Conservation (phyloP, 35 echinoderm and acorn worm species). For the Heliocidaris tuberculata region DNA sequence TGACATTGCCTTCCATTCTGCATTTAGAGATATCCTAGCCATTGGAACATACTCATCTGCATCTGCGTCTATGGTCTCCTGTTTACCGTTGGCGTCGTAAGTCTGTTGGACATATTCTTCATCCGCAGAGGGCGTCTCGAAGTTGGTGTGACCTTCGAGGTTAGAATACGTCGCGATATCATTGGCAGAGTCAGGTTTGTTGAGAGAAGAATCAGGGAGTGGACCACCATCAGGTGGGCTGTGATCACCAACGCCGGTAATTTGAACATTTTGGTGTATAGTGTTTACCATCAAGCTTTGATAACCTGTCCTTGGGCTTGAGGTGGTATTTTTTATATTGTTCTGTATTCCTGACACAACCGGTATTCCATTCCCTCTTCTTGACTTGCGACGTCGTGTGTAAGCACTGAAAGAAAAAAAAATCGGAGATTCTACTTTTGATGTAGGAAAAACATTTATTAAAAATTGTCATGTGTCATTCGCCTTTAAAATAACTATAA, state of each 20-base stretch:
- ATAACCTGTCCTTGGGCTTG: neutral
- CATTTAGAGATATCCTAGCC: neutral
- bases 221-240: neutral
- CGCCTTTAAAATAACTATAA: too few species aligned
- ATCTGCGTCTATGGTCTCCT: neutral
- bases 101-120: neutral
- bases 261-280: neutral
- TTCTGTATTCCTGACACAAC: neutral
- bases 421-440: too few species aligned
- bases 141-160: neutral
- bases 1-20: neutral
- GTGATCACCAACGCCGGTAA: neutral
- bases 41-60: neutral
- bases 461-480: too few species aligned
- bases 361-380: neutral
- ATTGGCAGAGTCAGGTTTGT: neutral
- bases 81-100: neutral
- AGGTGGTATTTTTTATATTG: neutral
- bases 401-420: neutral
- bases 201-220: neutral
- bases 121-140: neutral
- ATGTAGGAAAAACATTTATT: too few species aligned
- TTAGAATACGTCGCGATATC: neutral
- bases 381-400: neutral
- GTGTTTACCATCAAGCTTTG: neutral